Evolutionary conservation across 2,888 invertebrate species (phyloP), one percentile per base, ranked within the genome.

Genomic region (Anticlea derivata): DNA sequence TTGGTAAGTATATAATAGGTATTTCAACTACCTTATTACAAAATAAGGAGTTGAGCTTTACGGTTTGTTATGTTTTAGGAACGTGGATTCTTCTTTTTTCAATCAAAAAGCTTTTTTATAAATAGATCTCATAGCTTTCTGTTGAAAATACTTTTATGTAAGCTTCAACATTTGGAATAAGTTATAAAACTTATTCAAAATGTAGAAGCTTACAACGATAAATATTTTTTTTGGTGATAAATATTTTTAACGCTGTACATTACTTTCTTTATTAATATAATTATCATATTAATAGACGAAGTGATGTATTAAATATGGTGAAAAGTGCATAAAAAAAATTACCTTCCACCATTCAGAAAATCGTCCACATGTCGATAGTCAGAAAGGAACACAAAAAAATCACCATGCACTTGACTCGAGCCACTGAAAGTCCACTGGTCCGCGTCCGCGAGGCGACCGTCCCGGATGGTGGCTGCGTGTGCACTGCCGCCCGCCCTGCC

Each of bases 401-500:
- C 76, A 77, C 75, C 74, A 59, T 71, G 56, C 73, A 78, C 77
- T 61, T 56, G 51, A 54, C 59, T 55, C 67, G 59, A 67, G 58
- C 58, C 63, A 66, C 72, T 69, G 67, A 69, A 63, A 59, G 55
- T 65, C 68, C 70, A 65, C 70, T 64, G 57, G 44, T 38, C 50
- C 31, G 56, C 49, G 63, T 60, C 63, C 68, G 72, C 75, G 73
- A 74, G 74, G 68, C 86, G 83, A 79, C 75, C 77, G 63, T 64
- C 54, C 50, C 54, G 60, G 69, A 61, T 78, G 76, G 72, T 63
- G 77, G 70, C 77, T 67, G 67, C 79, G 81, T 65, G 70, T 81
- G 84, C 81, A 88, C 89, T 88, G 84, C 82, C 78, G 76, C 70
- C 73, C 73, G 74, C 74, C 73, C 79, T 69, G 65, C 72, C 61